A percentile compares a stretch with the other conserved stretches of the same genome.
Conservation (phyloP, 2,113 vertebrate species). For the Quiscalus mexicanus region DNA sequence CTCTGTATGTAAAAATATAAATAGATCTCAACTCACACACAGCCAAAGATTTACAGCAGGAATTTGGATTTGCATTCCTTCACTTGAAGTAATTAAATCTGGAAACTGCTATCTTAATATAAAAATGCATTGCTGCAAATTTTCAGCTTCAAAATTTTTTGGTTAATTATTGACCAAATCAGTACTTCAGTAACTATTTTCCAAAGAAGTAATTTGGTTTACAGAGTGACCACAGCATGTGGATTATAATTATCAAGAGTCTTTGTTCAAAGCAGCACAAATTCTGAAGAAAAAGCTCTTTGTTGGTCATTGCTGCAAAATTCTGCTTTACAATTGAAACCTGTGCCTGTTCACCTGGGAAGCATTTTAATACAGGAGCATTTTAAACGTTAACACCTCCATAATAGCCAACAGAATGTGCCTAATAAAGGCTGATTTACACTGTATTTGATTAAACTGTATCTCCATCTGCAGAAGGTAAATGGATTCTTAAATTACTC, state of each 20-base stretch:
- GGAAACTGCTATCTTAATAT: not conserved
- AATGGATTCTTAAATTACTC: slow-evolving; percentile 55
- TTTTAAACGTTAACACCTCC: slow-evolving; percentile 42
- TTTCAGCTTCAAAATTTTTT: not conserved
- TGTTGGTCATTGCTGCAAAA: not conserved
- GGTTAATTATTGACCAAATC: not conserved
- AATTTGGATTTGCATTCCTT: not conserved
- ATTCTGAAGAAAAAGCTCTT: not conserved
- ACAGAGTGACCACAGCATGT: not conserved
- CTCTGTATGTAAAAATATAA: not conserved
- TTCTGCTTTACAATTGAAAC: not conserved
- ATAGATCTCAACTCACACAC: not conserved
- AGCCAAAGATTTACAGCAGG: not conserved
- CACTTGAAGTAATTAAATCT: not conserved
- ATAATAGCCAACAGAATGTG: slow-evolving; percentile 45
- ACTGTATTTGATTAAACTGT: slow-evolving; percentile 38
- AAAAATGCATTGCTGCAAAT: not conserved
- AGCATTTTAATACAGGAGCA: slow-evolving; percentile 13
- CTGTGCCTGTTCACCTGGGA: not conserved
- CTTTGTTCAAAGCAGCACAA: not conserved
- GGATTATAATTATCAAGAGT: not conserved
- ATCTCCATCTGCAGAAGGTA: slow-evolving; percentile 35
- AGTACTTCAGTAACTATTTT: not conserved
- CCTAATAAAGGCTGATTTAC: slow-evolving; percentile 69
- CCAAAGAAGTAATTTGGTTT: not conserved